These are phyloP conservation scores for Paraplagusia blochii DNA, from an alignment of 2,113 vertebrate genomes.

Conservation along the genomic window DNA sequence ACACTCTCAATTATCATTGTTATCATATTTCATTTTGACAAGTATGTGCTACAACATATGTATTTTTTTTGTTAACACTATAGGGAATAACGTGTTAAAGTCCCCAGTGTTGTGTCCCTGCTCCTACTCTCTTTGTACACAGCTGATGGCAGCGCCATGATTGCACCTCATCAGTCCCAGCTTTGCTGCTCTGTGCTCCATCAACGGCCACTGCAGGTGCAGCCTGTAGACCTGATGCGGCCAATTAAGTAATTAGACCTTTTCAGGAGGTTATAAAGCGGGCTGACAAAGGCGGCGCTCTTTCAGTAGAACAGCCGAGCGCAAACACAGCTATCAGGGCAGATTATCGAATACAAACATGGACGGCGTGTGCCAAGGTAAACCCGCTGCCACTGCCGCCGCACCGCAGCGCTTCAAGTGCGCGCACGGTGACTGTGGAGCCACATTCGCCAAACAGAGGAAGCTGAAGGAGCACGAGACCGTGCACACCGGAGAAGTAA, in stretches of 20 bases:
- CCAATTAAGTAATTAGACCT: slow-evolving; percentile 36
- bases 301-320: fast-evolving
- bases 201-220: background rate
- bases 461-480: slow-evolving; percentile 70
- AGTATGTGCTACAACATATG: too few relatives aligned
- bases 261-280: slow-evolving; percentile 30
- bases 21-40: too few relatives aligned
- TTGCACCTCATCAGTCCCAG: slow-evolving; percentile 32
- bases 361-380: background rate
- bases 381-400: background rate
- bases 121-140: background rate
- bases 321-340: background rate
- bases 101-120: too few relatives aligned
- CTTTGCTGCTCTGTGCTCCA: background rate
- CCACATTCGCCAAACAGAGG: slow-evolving; percentile 65
- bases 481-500: slow-evolving; percentile 71
- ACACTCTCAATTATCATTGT: too few relatives aligned
- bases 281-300: background rate
- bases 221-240: background rate
- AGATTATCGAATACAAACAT: slow-evolving; percentile 25
- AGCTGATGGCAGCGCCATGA: slow-evolving; percentile 1
- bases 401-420: slow-evolving; percentile 56
- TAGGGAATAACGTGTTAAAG: too few relatives aligned
- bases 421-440: slow-evolving; percentile 55
- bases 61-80: too few relatives aligned